Evolutionary conservation across 2,797 vertebrate genomes (phyloP).

Genomic region (Hafferia zeledoni): DNA sequence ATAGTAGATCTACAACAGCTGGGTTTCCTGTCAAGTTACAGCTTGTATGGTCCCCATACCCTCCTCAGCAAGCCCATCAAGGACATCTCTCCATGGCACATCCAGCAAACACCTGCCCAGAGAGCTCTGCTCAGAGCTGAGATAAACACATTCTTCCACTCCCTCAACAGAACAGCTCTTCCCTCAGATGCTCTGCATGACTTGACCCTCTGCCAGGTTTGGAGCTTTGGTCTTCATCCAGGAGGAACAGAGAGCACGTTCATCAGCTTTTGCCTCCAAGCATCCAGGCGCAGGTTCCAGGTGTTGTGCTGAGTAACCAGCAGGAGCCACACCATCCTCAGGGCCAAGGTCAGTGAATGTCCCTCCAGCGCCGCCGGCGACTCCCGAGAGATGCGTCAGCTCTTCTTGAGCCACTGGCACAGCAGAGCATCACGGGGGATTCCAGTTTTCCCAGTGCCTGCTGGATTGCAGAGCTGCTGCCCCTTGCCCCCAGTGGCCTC

Average conservation of each 20-base stretch:
- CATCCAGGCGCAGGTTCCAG: not conserved
- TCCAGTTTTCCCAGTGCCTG: not conserved
- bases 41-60: not conserved
- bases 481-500: not conserved
- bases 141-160: not conserved
- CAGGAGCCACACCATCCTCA: not conserved
- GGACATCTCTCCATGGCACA: not conserved
- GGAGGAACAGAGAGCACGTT: not conserved
- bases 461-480: not conserved
- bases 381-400: not conserved
- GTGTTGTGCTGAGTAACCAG: not conserved
- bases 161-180: not conserved
- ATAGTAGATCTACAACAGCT: not conserved
- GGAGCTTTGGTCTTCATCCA: constrained; percentile 43
- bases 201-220: constrained; percentile 41
- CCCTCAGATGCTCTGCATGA: not conserved
- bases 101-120: not conserved
- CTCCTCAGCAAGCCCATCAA: not conserved
- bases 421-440: not conserved
- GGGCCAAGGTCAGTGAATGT: constrained; percentile 13
- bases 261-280: not conserved
- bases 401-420: not conserved
- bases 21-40: not conserved
- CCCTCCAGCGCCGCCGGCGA: fast-evolving
- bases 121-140: not conserved